These are phyloP conservation scores for Lutraria lutraria DNA, from an alignment of 2,888 invertebrate genomes.

Conservation along the genomic window DNA sequence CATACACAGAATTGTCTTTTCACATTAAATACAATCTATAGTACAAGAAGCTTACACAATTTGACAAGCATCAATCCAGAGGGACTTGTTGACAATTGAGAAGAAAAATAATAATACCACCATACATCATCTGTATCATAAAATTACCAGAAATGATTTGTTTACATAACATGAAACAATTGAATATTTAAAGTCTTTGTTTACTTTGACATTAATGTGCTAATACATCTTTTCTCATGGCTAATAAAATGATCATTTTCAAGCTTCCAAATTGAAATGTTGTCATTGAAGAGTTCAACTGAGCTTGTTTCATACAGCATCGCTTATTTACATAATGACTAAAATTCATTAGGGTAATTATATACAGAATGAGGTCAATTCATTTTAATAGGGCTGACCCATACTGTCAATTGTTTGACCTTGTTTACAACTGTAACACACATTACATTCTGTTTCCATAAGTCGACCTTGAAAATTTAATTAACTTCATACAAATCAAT, in stretches of 20 bases:
- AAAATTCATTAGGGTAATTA: conserved; percentile 10
- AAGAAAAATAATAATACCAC: background rate
- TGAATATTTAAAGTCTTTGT: conserved; percentile 28
- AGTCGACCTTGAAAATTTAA: no score
- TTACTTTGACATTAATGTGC: background rate
- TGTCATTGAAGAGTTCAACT: background rate
- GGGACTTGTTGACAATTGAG: background rate
- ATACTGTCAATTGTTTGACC: background rate
- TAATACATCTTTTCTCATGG: background rate
- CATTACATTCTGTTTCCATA: no score
- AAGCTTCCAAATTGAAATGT: background rate
- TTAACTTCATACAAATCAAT: no score
- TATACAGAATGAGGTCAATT: background rate
- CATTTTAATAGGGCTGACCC: background rate
- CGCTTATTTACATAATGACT: background rate
- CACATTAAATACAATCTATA: no score
- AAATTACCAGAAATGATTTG: conserved; percentile 27
- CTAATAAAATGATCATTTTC: background rate
- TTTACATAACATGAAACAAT: conserved; percentile 39
- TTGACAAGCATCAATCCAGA: background rate
- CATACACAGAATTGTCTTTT: no score
- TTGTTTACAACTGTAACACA: background rate
- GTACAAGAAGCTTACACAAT: no score
- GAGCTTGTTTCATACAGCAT: background rate
- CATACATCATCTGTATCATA: conserved; percentile 10